Percentiles rank a stretch among this genome's conserved stretches.
phyloP scores from a whole-genome alignment of 92 coral and sea anemone species.

The Chrysogorgia sp. region DNA sequence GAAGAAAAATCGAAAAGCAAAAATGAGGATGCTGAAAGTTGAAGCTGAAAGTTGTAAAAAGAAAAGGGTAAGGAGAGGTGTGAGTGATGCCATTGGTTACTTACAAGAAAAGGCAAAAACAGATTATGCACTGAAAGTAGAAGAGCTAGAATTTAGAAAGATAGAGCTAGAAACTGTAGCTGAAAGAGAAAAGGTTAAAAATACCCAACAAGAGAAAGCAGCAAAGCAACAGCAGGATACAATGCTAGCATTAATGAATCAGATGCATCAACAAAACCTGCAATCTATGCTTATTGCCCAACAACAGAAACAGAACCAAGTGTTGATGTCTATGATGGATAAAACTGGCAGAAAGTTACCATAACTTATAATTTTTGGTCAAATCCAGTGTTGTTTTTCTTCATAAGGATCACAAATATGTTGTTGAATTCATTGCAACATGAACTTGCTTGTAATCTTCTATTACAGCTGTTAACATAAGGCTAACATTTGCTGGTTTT shows the following conservation, averaged over 20 bases:
- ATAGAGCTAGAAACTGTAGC: slow-evolving; percentile 23
- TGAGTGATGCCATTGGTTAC: slow-evolving; percentile 21
- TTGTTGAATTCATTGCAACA: too few relatives aligned
- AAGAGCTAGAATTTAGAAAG: slow-evolving; percentile 16
- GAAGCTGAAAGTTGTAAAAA: not conserved
- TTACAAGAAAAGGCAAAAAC: slow-evolving; percentile 3
- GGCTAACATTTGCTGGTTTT: too few relatives aligned
- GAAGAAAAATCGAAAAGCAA: not conserved
- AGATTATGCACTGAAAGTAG: slow-evolving; percentile 12
- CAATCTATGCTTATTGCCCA: too few relatives aligned
- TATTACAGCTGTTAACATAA: too few relatives aligned
- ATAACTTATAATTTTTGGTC: too few relatives aligned
- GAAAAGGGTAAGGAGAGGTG: slow-evolving; percentile 19
- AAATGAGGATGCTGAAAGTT: slow-evolving; percentile 8
- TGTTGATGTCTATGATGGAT: too few relatives aligned
- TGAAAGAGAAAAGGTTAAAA: slow-evolving; percentile 17
- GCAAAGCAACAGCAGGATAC: slow-evolving; percentile 13
- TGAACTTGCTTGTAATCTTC: too few relatives aligned
- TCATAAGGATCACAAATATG: too few relatives aligned
- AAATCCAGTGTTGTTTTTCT: too few relatives aligned
- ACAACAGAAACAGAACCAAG: too few relatives aligned
- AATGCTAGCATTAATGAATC: slow-evolving; percentile 1
- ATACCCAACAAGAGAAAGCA: slow-evolving; percentile 6
- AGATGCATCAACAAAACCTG: slow-evolving; percentile 21
- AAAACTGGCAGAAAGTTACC: too few relatives aligned